Evolutionary conservation across 2,797 vertebrate species (phyloP).

Genomic region (Spatula clypeata): DNA sequence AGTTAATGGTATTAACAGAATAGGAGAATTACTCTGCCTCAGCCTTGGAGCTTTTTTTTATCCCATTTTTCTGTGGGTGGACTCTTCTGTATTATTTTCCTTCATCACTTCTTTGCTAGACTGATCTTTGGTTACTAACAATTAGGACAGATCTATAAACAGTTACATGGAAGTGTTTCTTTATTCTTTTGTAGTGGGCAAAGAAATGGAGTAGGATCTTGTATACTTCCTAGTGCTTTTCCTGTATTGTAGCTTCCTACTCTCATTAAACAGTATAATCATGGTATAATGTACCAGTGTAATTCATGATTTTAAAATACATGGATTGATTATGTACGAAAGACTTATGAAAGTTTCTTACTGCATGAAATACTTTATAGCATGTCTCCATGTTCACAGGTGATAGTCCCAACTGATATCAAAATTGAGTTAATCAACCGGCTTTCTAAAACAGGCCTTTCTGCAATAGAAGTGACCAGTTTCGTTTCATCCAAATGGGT

Average conservation of each 20-base stretch:
- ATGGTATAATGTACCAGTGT: not conserved
- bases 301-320: not conserved
- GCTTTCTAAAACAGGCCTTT: slow-evolving; percentile 93
- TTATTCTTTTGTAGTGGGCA: not conserved
- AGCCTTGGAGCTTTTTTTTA: not conserved
- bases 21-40: not conserved
- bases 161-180: not conserved
- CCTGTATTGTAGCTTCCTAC: not conserved
- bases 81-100: not conserved
- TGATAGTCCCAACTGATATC: slow-evolving; percentile 92
- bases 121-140: not conserved
- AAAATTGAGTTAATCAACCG: slow-evolving; percentile 96
- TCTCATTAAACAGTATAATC: not conserved
- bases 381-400: slow-evolving; percentile 81
- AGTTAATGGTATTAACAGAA: not conserved
- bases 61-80: not conserved
- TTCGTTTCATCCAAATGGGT: slow-evolving; percentile 98
- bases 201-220: not conserved
- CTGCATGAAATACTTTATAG: not conserved
- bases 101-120: not conserved
- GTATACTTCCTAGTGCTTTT: not conserved
- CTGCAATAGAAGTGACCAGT: slow-evolving; percentile 95
- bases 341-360: not conserved
- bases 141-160: not conserved
- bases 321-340: not conserved